Evolutionary conservation across 1,140 invertebrate genomes (phyloP).

Genomic region (Leptoteleia sp.): DNA sequence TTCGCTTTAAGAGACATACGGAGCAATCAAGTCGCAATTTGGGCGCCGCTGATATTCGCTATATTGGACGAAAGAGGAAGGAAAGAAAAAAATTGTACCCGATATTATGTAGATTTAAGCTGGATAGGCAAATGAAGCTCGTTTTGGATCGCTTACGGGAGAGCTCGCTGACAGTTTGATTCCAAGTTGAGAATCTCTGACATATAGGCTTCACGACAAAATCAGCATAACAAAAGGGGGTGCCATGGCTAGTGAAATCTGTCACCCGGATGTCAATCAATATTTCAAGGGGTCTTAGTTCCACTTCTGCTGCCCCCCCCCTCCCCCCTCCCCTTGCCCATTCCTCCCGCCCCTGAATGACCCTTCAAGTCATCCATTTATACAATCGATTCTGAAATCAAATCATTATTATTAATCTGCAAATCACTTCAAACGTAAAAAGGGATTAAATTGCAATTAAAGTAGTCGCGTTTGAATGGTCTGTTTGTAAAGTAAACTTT

Average conservation of each 20-base stretch:
- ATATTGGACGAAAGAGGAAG: too few relatives aligned
- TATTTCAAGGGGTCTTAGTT: constrained; percentile 76
- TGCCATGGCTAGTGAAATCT: constrained; percentile 77
- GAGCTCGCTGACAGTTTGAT: constrained; percentile 7
- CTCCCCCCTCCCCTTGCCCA: too few relatives aligned
- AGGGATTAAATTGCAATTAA: constrained; percentile 11
- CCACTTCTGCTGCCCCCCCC: too few relatives aligned
- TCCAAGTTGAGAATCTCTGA: constrained; percentile 68
- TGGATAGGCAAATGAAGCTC: not conserved
- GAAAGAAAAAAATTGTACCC: not conserved
- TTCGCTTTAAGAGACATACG: constrained; percentile 2
- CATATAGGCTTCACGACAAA: constrained; percentile 67
- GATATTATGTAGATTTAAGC: not conserved
- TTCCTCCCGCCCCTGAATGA: constrained; percentile 54
- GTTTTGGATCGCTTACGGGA: constrained; percentile 2
- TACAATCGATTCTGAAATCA: constrained; percentile 48
- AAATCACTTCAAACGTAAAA: constrained; percentile 36
- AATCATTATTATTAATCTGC: constrained; percentile 53
- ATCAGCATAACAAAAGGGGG: constrained; percentile 79
- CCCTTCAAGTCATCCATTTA: constrained; percentile 62
- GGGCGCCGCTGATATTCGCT: not conserved
- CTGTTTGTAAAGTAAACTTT: too few relatives aligned
- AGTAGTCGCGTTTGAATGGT: too few relatives aligned
- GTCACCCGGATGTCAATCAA: constrained; percentile 80
- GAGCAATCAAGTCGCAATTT: constrained; percentile 1